Evolutionary conservation across 2,113 vertebrate species (phyloP).

Genomic region (Pipra filicauda): DNA sequence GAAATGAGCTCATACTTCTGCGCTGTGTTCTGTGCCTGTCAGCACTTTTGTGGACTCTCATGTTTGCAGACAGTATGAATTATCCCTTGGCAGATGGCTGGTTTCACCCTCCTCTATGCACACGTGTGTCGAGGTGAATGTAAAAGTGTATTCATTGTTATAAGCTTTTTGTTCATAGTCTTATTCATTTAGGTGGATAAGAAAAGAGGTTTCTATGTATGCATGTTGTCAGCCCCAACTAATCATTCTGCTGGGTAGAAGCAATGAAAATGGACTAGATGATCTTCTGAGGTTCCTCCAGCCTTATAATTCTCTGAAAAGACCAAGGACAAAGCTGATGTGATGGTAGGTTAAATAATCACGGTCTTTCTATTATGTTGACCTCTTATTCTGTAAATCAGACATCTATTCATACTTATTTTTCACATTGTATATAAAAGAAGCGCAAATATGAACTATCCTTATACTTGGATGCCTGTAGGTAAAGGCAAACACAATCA

Average conservation of each 20-base stretch:
- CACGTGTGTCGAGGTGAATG: neutral
- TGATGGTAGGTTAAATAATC: neutral
- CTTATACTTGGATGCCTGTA: neutral
- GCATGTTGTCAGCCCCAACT: accelerated
- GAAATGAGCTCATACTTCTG: constrained; percentile 40
- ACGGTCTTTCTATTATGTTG: neutral
- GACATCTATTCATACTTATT: neutral
- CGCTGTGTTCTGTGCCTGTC: neutral
- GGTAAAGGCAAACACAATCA: neutral
- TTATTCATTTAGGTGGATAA: neutral
- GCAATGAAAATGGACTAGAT: neutral
- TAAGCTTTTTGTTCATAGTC: neutral
- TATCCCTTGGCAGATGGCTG: constrained; percentile 27
- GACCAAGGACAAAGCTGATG: neutral
- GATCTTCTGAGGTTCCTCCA: neutral
- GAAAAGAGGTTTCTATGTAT: neutral
- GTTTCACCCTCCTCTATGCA: neutral
- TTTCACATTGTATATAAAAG: neutral
- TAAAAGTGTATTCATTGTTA: neutral
- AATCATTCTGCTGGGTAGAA: neutral
- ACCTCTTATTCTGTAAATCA: neutral
- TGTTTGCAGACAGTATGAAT: constrained; percentile 19
- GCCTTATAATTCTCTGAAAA: neutral
- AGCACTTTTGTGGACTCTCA: constrained; percentile 9
- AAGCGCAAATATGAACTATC: neutral